These are phyloP conservation scores for Macrosiphum euphorbiae DNA, from an alignment of 2,888 invertebrate genomes.

Conservation along the genomic window DNA sequence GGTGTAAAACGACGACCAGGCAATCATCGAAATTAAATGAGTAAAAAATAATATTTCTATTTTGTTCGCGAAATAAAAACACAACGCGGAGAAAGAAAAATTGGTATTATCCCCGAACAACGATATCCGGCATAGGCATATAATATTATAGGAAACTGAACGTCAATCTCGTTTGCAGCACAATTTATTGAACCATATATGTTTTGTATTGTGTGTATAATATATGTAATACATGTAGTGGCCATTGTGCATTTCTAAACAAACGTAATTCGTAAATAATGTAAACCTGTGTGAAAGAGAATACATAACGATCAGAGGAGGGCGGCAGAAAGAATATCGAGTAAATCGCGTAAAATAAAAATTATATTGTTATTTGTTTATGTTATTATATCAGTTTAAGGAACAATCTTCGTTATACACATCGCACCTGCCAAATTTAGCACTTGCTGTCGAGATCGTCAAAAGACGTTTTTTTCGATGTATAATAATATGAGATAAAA, in stretches of 20 bases:
- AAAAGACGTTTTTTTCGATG: not conserved
- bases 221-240: not conserved
- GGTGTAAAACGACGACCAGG: not conserved
- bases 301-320: not conserved
- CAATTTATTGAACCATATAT: not conserved
- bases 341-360: not conserved
- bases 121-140: not conserved
- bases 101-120: not conserved
- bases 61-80: not conserved
- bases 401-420: not conserved
- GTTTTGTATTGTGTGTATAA: not conserved
- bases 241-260: not conserved
- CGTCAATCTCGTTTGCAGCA: not conserved
- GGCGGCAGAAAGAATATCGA: not conserved
- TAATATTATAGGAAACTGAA: not conserved
- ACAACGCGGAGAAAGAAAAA: not conserved
- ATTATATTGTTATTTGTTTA: not conserved
- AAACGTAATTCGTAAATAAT: not conserved
- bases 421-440: not conserved
- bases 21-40: not conserved
- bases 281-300: not conserved
- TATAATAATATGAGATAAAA: not conserved
- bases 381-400: not conserved
- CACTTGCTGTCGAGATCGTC: not conserved
- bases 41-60: not conserved